Evolutionary conservation across 2,113 vertebrate species (phyloP).

Genomic region (Tychaedon coryphoeus): DNA sequence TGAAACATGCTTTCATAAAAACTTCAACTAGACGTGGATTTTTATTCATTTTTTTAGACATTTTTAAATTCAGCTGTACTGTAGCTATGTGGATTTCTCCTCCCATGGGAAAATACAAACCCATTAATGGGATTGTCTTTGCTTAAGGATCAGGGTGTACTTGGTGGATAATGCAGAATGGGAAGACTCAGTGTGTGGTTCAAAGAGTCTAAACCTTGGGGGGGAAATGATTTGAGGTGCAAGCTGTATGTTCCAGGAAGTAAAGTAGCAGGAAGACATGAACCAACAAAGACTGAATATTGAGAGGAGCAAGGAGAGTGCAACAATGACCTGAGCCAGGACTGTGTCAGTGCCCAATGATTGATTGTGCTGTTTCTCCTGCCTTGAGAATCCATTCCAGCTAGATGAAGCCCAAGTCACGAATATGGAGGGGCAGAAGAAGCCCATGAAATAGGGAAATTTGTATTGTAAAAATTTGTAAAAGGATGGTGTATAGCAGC

Average conservation of each 20-base stretch:
- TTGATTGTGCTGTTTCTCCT: neutral
- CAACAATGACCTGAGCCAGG: rapidly evolving
- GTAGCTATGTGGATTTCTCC: neutral
- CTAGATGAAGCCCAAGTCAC: neutral
- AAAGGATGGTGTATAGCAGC: rapidly evolving
- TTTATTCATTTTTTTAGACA: neutral
- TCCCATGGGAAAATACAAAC: neutral
- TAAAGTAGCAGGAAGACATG: neutral
- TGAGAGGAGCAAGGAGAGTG: neutral
- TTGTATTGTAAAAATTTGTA: no score
- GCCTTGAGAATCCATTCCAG: neutral
- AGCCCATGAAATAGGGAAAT: neutral
- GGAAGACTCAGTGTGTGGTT: neutral
- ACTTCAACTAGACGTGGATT: neutral
- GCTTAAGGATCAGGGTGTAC: neutral
- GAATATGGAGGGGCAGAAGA: neutral
- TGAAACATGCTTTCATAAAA: neutral
- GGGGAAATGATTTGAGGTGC: neutral
- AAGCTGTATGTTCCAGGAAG: neutral
- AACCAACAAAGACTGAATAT: neutral
- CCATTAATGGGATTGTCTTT: neutral
- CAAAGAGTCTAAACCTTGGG: neutral
- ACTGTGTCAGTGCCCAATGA: rapidly evolving
- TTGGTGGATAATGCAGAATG: neutral
- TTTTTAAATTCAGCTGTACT: neutral